phyloP scores from a whole-genome alignment of 2,797 vertebrate species.

The Scyliorhinus canicula region DNA sequence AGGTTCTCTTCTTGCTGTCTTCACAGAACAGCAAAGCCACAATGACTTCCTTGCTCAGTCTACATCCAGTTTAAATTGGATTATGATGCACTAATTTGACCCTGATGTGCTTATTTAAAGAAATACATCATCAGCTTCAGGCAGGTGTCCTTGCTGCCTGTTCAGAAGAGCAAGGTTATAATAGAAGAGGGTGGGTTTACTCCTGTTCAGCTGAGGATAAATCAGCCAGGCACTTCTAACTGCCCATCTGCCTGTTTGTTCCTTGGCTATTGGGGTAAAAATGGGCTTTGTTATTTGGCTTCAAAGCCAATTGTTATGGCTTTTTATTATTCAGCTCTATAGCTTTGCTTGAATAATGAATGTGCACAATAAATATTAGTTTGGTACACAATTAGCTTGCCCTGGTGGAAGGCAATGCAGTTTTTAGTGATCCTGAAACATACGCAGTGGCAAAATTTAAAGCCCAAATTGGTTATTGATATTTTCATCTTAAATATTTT shows the following conservation, averaged over 20 bases:
- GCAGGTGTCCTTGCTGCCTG: not conserved
- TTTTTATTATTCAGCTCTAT: not conserved
- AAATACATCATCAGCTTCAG: not conserved
- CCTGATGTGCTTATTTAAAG: not conserved
- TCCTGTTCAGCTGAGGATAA: not conserved
- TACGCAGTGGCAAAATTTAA: not conserved
- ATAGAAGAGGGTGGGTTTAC: not conserved
- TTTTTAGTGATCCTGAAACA: not conserved
- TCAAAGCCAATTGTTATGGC: not conserved
- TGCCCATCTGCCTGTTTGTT: not conserved
- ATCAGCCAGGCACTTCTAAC: not conserved
- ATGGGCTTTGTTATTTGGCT: not conserved
- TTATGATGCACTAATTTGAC: not conserved
- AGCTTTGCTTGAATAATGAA: not conserved
- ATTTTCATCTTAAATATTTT: not conserved
- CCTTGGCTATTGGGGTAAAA: not conserved
- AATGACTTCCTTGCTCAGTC: not conserved
- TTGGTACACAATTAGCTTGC: not conserved
- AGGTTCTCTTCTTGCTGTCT: not conserved
- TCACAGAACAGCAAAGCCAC: not conserved
- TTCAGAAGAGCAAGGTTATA: not conserved
- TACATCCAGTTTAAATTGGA: not conserved
- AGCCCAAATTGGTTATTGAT: not conserved
- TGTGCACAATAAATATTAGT: not conserved
- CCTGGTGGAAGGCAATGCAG: not conserved